Base-by-base conservation (phyloP, 2,888 invertebrate genomes). In the Dorcus hopei region DNA sequence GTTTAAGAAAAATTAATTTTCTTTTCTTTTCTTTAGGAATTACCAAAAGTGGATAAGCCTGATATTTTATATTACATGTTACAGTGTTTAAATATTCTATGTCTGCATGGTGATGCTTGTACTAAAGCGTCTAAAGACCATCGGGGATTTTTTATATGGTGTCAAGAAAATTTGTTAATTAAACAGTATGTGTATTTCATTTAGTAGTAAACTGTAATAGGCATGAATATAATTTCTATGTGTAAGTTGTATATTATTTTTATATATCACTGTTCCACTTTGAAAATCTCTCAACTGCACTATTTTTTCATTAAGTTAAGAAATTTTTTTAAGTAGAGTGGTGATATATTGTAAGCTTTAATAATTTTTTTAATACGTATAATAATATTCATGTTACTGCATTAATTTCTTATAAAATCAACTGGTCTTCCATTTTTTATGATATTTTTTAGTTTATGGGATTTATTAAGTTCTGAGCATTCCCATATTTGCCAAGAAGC, bases 11-110 rank as follows among this genome's bases (percentile, higher is more conserved):
- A 8, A 23, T 33, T 26, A n/a, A 11, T 3, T 51, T 55, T 49
- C 26, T 53, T 33, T n/a, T 9, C 14, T 41, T 8, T 41, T 41
- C 64, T 62, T 50, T 70, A 91, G 90, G 93, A 93, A 79, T 79
- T 93, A 52, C 88, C 90, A 61, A 87, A 85, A 57, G 88, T 90
- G 0, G 87, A 89, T 47, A 94, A 96, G 65, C 92, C 97, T 0
- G 97, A 98, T 76, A 91, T 97, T 38, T 82, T 96, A 16, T 97
- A 95, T 77, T 95, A 95, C 74, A 86, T 97, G 75, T 83, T 99
- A 55, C 92, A 93, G 72, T 95, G 95, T 65, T 81, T 99, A 33
- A 94, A 95, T 78, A 88, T 94, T 58, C 83, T 98, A 73, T 90
- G 94, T 57, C 82, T 99, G 23, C 95, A 97, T 74, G 95, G 95